phyloP scores from a whole-genome alignment of 2,113 vertebrate species.

The Pontoporia blainvillei region DNA sequence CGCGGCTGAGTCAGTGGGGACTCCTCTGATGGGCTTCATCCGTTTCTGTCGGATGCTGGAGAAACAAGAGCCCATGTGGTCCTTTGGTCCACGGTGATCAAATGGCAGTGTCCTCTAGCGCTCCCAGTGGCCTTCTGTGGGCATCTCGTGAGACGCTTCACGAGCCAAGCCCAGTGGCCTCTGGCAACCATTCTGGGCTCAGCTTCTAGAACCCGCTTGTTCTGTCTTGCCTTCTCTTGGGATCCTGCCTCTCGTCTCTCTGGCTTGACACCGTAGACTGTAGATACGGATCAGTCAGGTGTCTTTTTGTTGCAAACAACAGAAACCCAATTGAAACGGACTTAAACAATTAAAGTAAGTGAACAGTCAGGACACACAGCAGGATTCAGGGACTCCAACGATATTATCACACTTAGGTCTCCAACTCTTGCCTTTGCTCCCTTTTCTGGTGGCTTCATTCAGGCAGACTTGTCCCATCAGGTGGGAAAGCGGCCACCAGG shows the following conservation, averaged over 20 bases:
- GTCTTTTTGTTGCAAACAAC: neutral
- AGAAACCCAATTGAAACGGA: constrained; percentile 25
- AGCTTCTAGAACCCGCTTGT: neutral
- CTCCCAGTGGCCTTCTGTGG: neutral
- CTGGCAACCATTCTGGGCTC: neutral
- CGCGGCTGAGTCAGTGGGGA: rapidly evolving
- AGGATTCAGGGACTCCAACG: neutral
- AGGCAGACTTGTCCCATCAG: neutral
- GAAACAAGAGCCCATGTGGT: neutral
- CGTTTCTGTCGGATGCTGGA: neutral
- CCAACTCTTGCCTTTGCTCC: neutral
- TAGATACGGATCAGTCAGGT: neutral
- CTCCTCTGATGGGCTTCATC: neutral
- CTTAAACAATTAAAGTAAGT: neutral
- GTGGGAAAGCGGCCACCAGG: neutral
- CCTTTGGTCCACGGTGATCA: neutral
- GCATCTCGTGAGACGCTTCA: too few relatives aligned
- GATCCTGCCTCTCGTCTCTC: neutral
- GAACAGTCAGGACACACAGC: neutral
- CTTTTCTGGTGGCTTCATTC: neutral
- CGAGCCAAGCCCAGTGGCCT: neutral
- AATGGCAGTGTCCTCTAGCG: neutral
- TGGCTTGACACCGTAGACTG: neutral
- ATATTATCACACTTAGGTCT: neutral
- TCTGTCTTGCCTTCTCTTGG: neutral